Evolutionary conservation across 2,797 vertebrate genomes (phyloP), one percentile per base, ranked within the genome.

Genomic region (Tinamus major): DNA sequence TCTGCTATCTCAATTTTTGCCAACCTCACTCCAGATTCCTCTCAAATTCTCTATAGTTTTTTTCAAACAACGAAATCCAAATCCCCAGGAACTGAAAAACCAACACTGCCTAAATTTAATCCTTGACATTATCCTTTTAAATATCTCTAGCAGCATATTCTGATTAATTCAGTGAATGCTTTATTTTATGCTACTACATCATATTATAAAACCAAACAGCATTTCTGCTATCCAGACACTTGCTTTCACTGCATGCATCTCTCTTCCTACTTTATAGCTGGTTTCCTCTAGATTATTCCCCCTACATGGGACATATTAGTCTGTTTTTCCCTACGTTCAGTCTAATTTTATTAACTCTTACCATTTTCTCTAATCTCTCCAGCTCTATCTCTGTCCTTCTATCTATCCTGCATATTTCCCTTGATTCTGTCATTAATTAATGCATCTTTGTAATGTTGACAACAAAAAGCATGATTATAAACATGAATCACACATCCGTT

Each of bases 351-450:
- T 53, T 18, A 90, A 89, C n/a, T 58, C 24, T 55, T 75, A 74
- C 64, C 75, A 49, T 86, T 71, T 89, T 62, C 80, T 85, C 69
- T 84, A 79, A 81, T 82, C 78, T 88, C 59, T 44, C 62, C 2
- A 72, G 23, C 64, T 93, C 69, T 8, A 1, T 49, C 70, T 89
- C 64, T 72, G 29, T 82, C 55, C 64, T 59, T 75, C 23, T 81
- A 5, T 71, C 61, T 67, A 33, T 59, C 64, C 33, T 75, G 91
- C 81, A 39, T 46, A 42, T 61, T 83, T 51, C 41, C 10, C 65
- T 71, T 39, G 68, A 87, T 90, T 92, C 89, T 80, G 87, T 51
- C 19, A 6, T 92, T 94, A 92, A 93, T 90, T 91, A 89, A 84
- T 53, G 48, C 33, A 55, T 69, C 82, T 65, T 39, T 64, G 63